These are phyloP conservation scores for Delphinapterus leucas DNA, from an alignment of 2,113 vertebrate species.

Conservation along the genomic window DNA sequence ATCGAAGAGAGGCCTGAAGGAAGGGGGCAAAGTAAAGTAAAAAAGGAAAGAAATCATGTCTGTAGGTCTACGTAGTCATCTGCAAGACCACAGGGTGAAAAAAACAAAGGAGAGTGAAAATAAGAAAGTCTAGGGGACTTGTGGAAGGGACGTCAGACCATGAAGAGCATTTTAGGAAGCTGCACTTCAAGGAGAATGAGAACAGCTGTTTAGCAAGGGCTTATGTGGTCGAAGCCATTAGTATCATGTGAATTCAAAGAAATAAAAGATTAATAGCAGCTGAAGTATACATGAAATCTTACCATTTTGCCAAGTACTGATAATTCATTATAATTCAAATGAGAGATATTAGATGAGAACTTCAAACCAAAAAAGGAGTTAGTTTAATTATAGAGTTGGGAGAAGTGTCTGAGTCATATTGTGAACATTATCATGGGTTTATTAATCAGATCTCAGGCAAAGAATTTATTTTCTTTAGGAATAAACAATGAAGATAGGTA, in stretches of 20 bases:
- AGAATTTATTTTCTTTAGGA: not conserved
- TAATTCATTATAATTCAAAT: conserved; percentile 2
- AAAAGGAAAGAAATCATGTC: not conserved
- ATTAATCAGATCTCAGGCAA: not conserved
- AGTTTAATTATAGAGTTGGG: not conserved
- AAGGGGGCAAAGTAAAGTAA: not conserved
- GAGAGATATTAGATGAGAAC: not conserved
- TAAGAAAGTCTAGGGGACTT: not conserved
- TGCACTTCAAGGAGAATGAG: conserved; percentile 30
- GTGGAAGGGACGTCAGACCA: not conserved
- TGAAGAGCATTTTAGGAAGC: not conserved
- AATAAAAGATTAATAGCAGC: conserved; percentile 43
- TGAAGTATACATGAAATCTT: not conserved
- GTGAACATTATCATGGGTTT: not conserved
- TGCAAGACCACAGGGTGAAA: not conserved
- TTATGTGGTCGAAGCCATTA: conserved; percentile 15
- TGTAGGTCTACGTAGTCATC: not conserved
- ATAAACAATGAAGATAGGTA: not conserved
- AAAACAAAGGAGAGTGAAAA: not conserved
- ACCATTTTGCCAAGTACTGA: conserved; percentile 13
- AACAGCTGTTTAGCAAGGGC: not conserved
- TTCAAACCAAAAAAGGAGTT: not conserved
- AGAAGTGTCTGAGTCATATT: not conserved
- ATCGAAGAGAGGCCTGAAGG: not conserved
- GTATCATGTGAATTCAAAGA: conserved; percentile 7